These are phyloP conservation scores for Ephialtes manifestator DNA, from an alignment of 2,888 invertebrate genomes.

Conservation along the genomic window DNA sequence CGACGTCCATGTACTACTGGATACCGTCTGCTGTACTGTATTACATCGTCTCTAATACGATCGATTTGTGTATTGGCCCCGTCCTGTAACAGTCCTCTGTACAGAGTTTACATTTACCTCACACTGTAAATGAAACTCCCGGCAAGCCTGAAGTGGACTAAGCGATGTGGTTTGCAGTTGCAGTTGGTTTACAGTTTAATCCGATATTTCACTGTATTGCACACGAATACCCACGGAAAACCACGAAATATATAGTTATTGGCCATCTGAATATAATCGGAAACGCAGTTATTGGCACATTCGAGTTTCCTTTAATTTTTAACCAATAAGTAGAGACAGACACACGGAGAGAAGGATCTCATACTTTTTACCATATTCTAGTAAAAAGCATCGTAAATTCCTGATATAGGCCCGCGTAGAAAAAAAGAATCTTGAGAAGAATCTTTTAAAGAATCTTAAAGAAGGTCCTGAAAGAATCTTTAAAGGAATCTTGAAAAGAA, in stretches of 20 bases:
- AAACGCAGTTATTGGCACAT: neutral
- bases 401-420: no score
- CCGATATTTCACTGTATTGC: constrained; percentile 2
- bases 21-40: no score
- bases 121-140: constrained; percentile 10
- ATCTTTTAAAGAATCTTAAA: no score
- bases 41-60: no score
- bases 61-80: neutral
- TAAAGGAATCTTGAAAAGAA: no score
- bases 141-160: neutral
- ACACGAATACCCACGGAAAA: neutral
- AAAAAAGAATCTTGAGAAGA: no score
- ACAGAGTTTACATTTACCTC: constrained; percentile 1
- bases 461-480: no score
- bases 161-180: constrained; percentile 7
- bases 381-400: no score
- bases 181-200: no score
- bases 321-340: neutral
- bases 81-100: neutral
- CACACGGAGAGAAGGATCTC: no score
- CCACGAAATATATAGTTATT: neutral
- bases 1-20: no score
- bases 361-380: no score
- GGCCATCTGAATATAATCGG: neutral
- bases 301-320: neutral